Evolutionary conservation across 2,113 vertebrate species (phyloP), one percentile per base, ranked within the genome.

Genomic region (Eulemur rufifrons): DNA sequence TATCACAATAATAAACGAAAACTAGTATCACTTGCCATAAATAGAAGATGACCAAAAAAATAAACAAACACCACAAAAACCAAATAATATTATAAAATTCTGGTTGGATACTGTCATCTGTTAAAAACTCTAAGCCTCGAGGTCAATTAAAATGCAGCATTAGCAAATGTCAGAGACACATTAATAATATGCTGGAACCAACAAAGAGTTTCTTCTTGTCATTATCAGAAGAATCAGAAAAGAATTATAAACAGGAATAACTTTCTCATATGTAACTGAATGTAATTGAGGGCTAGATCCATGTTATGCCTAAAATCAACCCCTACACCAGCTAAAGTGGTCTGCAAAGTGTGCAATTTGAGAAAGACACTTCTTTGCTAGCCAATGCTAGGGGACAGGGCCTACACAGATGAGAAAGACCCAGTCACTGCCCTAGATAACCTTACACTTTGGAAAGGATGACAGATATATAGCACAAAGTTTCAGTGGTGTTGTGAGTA

Each of bases 381-480:
- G 42, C 13, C 23, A 76, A 5, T 52, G 1, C 45, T n/a, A 1
- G 61, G 15, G 11, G 34, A 47, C 20, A 34, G 21, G 23, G 15
- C 39, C 8, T 39, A 64, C 37, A 15, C 0, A 66, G 3, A 74
- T 77, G n/a, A 83, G 7, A 18, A 18, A 76, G 68, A 87, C 21
- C 7, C 32, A 86, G 11, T 37, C 74, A 76, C 50, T 68, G 21
- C 12, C 64, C 25, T 89, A 47, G 68, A 89, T 45, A 97, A 94
- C 66, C 32, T 83, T 74, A 80, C 8, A 63, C 56, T 83, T 63
- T 25, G 64, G 71, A 86, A 56, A 97, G 81, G 52, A 97, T 97
- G 91, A 96, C 73, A 95, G 95, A 96, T 86, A 93, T 47, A 59
- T 27, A 84, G 47, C 77, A 94, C 86, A 93, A 96, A 94, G 80